phyloP scores from a whole-genome alignment of 2,797 vertebrate genomes.

The Denticeps clupeoides region DNA sequence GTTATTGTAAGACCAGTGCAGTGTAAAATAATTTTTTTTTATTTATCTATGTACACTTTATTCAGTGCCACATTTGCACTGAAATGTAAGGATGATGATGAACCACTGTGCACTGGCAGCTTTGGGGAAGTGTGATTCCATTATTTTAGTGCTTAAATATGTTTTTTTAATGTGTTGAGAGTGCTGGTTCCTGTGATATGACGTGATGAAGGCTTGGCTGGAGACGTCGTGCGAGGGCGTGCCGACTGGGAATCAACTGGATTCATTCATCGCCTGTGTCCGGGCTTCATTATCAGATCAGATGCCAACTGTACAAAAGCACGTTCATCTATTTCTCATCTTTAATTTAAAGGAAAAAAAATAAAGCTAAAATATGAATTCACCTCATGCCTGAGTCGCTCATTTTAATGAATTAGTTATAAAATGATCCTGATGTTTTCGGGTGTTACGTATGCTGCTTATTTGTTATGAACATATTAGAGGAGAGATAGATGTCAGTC shows the following conservation, averaged over 20 bases:
- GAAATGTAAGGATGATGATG: neutral
- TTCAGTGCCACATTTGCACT: no score
- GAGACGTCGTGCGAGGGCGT: no score
- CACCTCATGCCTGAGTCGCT: neutral
- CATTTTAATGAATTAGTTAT: neutral
- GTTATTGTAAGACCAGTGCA: neutral
- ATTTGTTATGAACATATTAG: no score
- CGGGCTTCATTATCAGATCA: neutral
- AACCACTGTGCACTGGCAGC: conserved; percentile 4
- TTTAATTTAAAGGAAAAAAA: neutral
- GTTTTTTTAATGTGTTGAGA: no score
- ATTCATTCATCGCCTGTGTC: no score
- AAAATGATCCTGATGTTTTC: neutral
- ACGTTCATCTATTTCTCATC: conserved; percentile 2
- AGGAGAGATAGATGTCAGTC: no score
- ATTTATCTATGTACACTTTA: neutral
- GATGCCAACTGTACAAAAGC: neutral
- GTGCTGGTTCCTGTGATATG: no score
- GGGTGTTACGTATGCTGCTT: no score
- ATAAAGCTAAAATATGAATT: neutral
- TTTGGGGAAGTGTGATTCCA: no score
- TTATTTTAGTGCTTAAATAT: no score
- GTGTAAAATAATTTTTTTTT: conserved; percentile 2
- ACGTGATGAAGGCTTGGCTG: no score
- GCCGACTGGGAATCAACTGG: no score